Percentiles rank a stretch among this genome's conserved stretches.
Evolutionary conservation across 1,140 invertebrate genomes (phyloP).

Genomic region (Pseudomyrmex cubaensis): DNA sequence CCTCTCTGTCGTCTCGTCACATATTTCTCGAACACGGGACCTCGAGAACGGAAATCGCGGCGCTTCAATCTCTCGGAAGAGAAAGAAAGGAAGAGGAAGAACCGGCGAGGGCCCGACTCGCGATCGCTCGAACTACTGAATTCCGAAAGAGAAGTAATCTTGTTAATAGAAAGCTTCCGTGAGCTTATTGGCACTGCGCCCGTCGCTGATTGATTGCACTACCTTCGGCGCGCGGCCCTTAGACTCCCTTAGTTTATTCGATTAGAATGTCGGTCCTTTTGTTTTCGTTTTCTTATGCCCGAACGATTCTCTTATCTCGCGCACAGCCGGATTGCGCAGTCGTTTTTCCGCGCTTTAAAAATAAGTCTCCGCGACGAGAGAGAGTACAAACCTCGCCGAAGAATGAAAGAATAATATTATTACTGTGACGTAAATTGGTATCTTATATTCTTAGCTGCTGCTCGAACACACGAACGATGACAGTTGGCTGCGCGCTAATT

Average conservation of each 20-base stretch:
- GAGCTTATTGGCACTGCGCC: constrained; percentile 47
- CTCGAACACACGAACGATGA: neutral
- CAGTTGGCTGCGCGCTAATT: constrained; percentile 2
- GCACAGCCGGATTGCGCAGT: constrained; percentile 36
- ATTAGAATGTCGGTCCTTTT: constrained; percentile 41
- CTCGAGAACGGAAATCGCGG: neutral
- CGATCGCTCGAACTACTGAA: constrained; percentile 13
- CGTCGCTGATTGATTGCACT: constrained; percentile 50
- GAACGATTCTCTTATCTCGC: constrained; percentile 39
- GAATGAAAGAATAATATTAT: constrained; percentile 59
- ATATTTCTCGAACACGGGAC: neutral
- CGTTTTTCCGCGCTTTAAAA: constrained; percentile 18
- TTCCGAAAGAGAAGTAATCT: constrained; percentile 43
- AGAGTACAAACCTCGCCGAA: constrained; percentile 37
- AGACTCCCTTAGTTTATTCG: constrained; percentile 34
- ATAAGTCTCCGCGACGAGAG: constrained; percentile 35
- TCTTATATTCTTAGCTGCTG: constrained; percentile 25
- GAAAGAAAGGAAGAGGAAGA: no score
- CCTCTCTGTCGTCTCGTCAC: neutral
- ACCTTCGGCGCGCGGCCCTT: constrained; percentile 10
- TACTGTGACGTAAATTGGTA: constrained; percentile 31
- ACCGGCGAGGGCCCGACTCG: neutral
- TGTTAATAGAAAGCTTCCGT: constrained; percentile 47
- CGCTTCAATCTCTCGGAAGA: constrained; percentile 22
- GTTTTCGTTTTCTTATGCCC: constrained; percentile 32